Base-by-base conservation (phyloP, 2,888 invertebrate genomes). In the Phalera bucephala region DNA sequence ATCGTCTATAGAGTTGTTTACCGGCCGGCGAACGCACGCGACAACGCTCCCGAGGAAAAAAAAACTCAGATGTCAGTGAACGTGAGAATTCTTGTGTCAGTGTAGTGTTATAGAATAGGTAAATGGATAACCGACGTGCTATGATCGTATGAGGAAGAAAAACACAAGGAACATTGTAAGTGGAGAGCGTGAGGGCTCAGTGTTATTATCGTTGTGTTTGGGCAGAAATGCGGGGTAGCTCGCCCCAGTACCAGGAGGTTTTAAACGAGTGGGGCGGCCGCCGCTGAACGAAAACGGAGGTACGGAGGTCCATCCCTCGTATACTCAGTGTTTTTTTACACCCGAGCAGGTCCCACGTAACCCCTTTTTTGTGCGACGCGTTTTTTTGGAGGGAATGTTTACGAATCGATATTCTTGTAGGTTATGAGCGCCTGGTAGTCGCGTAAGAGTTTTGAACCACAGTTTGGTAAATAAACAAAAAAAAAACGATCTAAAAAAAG, bases 1-100 rank as follows among this genome's bases (percentile, higher is more conserved):
- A 92, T 92, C 45, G 92, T 93, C 54, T 45, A 49, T 57, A 45
- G 57, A 33, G 49, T 64, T 62, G 62, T 62, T 94, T 94, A 47
- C 94, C 95, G 67, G 95, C 95, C 82, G 91, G 85, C 77, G 70
- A 76, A 80, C 77, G 93, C 93, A 71, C 93, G 93, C 71, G 93
- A 81, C 80, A 76, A 73, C 79, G 80, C 79, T 75, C 66, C 72
- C 68, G 70, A 76, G 77, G 79, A 83, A 79, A 79, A 72, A 69
- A 61, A 76, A 77, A 72, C 74, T 76, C 76, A 77, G 73, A 87
- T 88, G 87, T 87, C 82, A 79, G 82, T 77, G 80, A 72, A 71
- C 74, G 79, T 64, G 76, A 74, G 81, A 73, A 83, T 73, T 79
- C 68, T 74, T 72, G 82, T 86, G 86, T 70, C 76, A 76, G 86